Evolutionary conservation across 2,888 invertebrate genomes (phyloP).

Genomic region (Protodeltote pygarga): DNA sequence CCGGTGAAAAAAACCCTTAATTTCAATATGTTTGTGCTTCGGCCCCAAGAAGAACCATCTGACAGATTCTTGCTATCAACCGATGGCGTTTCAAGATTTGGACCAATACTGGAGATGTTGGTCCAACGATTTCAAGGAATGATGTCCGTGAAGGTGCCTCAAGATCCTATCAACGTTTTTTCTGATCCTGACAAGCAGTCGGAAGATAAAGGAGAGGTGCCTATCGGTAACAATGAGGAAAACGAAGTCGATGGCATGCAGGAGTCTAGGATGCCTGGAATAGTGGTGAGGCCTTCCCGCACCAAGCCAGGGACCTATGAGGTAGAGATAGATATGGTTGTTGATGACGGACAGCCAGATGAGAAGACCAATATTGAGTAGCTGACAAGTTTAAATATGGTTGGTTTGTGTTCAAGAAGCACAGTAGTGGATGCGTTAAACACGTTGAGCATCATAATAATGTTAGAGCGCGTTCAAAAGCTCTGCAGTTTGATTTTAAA

Average conservation of each 20-base stretch:
- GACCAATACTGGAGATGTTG: constrained; percentile 89
- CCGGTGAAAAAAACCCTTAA: constrained; percentile 78
- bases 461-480: constrained; percentile 7
- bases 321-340: constrained; percentile 76
- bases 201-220: constrained; percentile 35
- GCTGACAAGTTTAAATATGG: not conserved
- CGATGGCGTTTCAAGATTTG: constrained; percentile 86
- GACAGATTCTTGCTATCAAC: constrained; percentile 71
- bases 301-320: constrained; percentile 79
- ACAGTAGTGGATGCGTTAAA: constrained; percentile 1
- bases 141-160: constrained; percentile 89
- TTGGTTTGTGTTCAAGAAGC: constrained; percentile 3
- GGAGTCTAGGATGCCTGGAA: constrained; percentile 77
- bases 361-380: constrained; percentile 48
- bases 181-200: constrained; percentile 44
- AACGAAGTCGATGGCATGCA: constrained; percentile 82
- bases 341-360: constrained; percentile 79
- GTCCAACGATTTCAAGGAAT: constrained; percentile 90
- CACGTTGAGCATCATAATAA: constrained; percentile 7
- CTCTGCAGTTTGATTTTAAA: constrained; percentile 5
- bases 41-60: constrained; percentile 66
- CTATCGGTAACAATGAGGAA: constrained; percentile 70
- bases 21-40: constrained; percentile 81
- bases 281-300: constrained; percentile 71
- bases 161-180: constrained; percentile 80